Percentiles rank a stretch among this genome's conserved stretches.
Conservation (phyloP, 2,888 invertebrate genomes). For the Antheraea yamamai region DNA sequence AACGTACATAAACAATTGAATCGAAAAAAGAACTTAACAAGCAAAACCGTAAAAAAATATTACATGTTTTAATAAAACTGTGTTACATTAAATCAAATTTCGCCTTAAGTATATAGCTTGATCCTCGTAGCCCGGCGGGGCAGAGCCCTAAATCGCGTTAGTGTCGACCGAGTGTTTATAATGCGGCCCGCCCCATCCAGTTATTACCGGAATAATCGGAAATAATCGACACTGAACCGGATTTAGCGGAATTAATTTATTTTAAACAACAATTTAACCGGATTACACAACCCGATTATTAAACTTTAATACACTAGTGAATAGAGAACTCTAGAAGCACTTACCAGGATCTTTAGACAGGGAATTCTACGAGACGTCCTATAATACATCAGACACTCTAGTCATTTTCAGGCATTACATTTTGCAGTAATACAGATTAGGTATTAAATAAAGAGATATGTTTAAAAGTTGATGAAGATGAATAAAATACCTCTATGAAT, state of each 20-base stretch:
- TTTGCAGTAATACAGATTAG: no score
- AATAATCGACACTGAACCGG: constrained; percentile 45
- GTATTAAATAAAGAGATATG: no score
- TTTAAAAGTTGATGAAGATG: no score
- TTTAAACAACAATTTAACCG: constrained; percentile 17
- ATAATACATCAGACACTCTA: no score
- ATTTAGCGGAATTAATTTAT: constrained; percentile 27
- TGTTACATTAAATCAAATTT: neutral
- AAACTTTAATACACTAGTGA: neutral
- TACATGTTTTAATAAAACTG: neutral
- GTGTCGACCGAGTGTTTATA: constrained; percentile 72
- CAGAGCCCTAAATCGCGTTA: constrained; percentile 70
- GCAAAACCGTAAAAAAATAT: no score
- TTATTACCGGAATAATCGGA: constrained; percentile 53
- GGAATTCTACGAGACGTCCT: neutral
- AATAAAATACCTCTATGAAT: no score
- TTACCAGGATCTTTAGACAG: neutral
- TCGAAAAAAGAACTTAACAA: neutral
- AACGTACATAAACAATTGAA: no score
- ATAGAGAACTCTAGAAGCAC: neutral
- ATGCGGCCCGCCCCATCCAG: constrained; percentile 32
- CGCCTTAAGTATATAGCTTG: neutral
- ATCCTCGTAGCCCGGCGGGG: constrained; percentile 35
- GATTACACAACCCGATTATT: constrained; percentile 1
- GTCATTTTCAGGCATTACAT: no score